Percentiles rank a stretch among this genome's conserved stretches.
Conservation (phyloP, 2,797 vertebrate species). For the Anguilla anguilla region DNA sequence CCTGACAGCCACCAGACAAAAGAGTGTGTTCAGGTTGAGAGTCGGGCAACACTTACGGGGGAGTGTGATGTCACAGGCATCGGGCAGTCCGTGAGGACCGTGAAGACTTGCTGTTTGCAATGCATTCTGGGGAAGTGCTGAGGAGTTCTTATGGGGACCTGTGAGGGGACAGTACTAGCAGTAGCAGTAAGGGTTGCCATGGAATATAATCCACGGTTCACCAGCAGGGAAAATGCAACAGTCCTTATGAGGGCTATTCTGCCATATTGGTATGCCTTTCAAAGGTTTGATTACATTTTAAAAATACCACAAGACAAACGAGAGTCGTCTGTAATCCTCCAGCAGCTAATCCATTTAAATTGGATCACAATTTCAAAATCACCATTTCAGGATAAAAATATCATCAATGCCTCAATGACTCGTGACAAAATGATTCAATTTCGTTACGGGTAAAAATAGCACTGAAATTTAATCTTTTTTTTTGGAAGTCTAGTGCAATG, state of each 20-base stretch:
- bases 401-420: neutral
- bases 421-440: slow-evolving; percentile 3
- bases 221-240: neutral
- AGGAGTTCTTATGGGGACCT: neutral
- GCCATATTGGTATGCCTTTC: neutral
- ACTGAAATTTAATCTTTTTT: neutral
- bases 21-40: neutral
- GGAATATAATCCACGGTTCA: neutral
- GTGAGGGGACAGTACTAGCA: neutral
- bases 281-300: slow-evolving; percentile 4
- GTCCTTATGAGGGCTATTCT: neutral
- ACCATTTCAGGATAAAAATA: neutral
- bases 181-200: neutral
- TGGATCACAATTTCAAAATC: slow-evolving; percentile 9
- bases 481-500: neutral
- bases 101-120: neutral
- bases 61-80: neutral
- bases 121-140: neutral
- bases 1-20: neutral
- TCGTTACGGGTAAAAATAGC: neutral
- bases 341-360: neutral
- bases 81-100: neutral
- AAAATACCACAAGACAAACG: neutral
- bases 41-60: neutral
- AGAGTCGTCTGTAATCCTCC: neutral